These are phyloP conservation scores for Cochlearius cochlearius DNA, from an alignment of 2,113 vertebrate species.

Conservation along the genomic window DNA sequence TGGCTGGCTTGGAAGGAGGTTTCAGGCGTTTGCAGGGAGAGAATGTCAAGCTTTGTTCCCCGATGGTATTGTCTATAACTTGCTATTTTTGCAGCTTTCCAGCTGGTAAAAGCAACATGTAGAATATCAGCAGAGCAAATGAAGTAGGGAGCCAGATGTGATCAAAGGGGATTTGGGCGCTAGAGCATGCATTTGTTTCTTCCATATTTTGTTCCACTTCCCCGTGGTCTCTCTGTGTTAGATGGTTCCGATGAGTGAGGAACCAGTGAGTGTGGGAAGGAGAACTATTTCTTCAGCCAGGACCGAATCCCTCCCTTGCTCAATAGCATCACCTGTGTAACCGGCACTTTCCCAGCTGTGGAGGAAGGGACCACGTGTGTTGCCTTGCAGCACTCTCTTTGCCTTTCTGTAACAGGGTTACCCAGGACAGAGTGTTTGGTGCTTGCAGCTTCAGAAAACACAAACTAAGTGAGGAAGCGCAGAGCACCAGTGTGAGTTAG, in stretches of 20 bases:
- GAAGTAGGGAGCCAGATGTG: not conserved
- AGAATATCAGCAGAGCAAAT: not conserved
- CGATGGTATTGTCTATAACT: not conserved
- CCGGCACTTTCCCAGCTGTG: not conserved
- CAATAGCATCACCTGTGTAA: not conserved
- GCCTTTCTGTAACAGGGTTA: not conserved
- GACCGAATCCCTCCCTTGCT: not conserved
- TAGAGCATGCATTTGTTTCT: not conserved
- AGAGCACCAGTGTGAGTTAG: not conserved
- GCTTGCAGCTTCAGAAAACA: not conserved
- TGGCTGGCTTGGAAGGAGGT: not conserved
- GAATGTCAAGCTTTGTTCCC: not conserved
- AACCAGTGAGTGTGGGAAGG: not conserved
- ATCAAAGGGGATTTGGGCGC: not conserved
- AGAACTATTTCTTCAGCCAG: not conserved
- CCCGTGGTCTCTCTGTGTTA: not conserved
- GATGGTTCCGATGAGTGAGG: not conserved
- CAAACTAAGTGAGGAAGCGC: not conserved
- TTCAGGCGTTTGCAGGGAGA: not conserved
- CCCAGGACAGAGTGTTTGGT: not conserved
- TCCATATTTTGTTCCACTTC: not conserved
- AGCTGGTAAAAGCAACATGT: not conserved
- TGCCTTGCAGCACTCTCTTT: not conserved
- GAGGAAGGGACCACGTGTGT: not conserved
- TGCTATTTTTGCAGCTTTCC: not conserved